Conservation (phyloP, 2,113 vertebrate genomes). For the Nyctereutes procyonoides region DNA sequence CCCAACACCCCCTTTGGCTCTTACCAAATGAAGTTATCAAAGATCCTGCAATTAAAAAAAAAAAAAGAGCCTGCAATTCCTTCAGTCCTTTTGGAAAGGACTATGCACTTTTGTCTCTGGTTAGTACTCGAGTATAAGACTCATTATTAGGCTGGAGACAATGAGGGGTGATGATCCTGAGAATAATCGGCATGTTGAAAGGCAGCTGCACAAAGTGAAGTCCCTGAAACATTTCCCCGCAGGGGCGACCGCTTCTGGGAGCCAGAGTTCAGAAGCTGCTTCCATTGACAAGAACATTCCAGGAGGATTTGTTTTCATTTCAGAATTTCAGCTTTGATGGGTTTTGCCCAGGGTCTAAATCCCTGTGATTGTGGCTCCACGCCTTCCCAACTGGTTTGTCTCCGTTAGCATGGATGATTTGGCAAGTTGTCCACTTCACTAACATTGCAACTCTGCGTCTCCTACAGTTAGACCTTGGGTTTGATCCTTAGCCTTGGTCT, state of each 20-base stretch:
- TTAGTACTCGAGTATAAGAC: neutral
- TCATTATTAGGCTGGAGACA: neutral
- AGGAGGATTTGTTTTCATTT: neutral
- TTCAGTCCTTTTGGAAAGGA: neutral
- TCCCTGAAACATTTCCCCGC: neutral
- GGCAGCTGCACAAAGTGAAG: neutral
- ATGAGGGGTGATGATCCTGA: neutral
- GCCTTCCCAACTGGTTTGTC: neutral
- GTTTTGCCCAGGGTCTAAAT: neutral
- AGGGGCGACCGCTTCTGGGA: neutral
- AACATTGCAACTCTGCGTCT: neutral
- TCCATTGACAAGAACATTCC: neutral
- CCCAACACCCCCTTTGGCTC: neutral
- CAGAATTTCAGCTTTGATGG: neutral
- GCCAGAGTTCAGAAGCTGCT: neutral
- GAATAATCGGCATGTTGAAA: neutral
- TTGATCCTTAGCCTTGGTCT: neutral
- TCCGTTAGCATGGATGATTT: neutral
- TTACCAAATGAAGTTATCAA: neutral
- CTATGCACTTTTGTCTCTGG: neutral
- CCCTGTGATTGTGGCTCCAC: neutral
- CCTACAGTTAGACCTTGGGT: neutral
- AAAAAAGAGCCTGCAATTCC: neutral
- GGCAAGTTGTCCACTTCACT: neutral
- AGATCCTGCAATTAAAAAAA: neutral